Percentiles rank a stretch among this genome's conserved stretches.
Evolutionary conservation across 2,113 vertebrate genomes (phyloP).

Genomic region (Oreochromis spilurus): DNA sequence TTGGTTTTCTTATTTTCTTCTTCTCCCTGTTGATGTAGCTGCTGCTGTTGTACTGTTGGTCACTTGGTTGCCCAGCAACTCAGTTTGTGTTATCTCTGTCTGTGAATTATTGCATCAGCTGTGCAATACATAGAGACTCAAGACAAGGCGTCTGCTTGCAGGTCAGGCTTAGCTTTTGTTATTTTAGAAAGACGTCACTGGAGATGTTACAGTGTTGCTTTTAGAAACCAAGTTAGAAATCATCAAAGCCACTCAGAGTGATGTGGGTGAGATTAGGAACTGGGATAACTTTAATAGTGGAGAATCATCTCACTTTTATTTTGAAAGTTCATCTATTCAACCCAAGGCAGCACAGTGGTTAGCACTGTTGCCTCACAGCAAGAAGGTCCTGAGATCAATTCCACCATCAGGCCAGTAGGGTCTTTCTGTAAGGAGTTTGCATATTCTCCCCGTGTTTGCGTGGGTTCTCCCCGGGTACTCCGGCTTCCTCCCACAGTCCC

Average conservation of each 20-base stretch:
- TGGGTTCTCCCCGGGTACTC: too few species aligned
- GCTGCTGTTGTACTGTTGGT: slow-evolving; percentile 9
- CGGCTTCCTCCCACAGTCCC: too few species aligned
- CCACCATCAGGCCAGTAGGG: too few species aligned
- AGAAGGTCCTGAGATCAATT: too few species aligned
- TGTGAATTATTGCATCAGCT: not conserved
- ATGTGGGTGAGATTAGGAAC: not conserved
- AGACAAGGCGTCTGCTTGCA: not conserved
- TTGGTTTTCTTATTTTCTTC: slow-evolving; percentile 4
- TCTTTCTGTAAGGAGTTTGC: too few species aligned
- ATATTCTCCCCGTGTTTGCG: too few species aligned
- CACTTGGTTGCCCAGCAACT: slow-evolving; percentile 47
- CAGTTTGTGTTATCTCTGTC: not conserved
- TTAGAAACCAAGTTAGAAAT: not conserved
- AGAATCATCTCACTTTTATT: not conserved
- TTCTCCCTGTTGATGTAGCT: not conserved
- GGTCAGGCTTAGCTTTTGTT: not conserved
- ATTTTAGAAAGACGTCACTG: not conserved
- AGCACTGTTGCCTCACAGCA: too few species aligned
- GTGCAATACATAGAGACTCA: not conserved
- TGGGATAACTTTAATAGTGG: not conserved
- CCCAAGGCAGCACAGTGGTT: too few species aligned
- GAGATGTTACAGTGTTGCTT: not conserved
- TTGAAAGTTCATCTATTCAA: not conserved
- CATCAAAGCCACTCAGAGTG: not conserved